phyloP scores from a whole-genome alignment of 2,888 invertebrate species.

The Chirona hameri region DNA sequence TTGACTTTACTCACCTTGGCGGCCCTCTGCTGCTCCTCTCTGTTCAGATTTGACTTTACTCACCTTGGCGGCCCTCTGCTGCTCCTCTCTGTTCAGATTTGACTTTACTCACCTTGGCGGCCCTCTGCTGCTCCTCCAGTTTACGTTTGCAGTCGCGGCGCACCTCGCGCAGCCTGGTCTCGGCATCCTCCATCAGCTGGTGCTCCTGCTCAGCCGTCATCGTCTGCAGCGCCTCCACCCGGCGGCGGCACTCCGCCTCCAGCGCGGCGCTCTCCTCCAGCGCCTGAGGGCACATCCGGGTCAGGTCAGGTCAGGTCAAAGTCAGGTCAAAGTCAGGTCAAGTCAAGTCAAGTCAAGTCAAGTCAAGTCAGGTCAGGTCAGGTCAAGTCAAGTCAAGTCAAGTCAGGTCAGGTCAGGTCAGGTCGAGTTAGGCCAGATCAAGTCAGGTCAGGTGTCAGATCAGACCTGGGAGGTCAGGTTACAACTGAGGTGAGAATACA shows the following conservation, averaged over 20 bases:
- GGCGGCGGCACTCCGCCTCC: slow-evolving; percentile 59
- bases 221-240: slow-evolving; percentile 56
- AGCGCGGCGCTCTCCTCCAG: slow-evolving; percentile 58
- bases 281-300: slow-evolving; percentile 60
- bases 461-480: no score
- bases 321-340: neutral
- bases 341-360: neutral
- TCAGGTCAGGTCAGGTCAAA: slow-evolving; percentile 38
- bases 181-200: slow-evolving; percentile 42
- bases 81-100: no score
- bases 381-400: no score
- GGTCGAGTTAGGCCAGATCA: no score
- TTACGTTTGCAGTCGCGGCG: slow-evolving; percentile 41
- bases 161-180: slow-evolving; percentile 43
- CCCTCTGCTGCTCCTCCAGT: slow-evolving; percentile 39
- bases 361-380: no score
- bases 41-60: no score
- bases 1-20: no score
- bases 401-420: no score
- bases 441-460: no score
- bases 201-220: slow-evolving; percentile 54
- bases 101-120: slow-evolving; percentile 36
- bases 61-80: no score
- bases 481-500: no score
- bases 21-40: no score